phyloP scores from a whole-genome alignment of 2,113 vertebrate genomes.

The Bothrops jararaca region DNA sequence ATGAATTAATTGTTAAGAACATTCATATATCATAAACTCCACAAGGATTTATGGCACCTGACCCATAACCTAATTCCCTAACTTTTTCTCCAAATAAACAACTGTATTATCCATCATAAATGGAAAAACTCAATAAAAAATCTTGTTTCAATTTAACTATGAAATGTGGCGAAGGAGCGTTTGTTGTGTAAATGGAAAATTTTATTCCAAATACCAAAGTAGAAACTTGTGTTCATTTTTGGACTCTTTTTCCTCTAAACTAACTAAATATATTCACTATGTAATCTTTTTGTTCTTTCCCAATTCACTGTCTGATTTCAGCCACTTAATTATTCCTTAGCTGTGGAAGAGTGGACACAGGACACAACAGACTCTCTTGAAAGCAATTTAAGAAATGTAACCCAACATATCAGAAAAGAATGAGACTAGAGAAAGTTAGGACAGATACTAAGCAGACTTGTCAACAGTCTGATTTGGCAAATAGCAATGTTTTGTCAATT shows the following conservation, averaged over 20 bases:
- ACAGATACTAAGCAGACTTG: background rate
- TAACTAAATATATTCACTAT: background rate
- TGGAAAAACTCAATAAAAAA: background rate
- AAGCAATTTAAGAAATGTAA: background rate
- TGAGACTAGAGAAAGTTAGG: background rate
- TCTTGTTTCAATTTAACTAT: background rate
- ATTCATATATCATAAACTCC: background rate
- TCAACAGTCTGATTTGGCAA: background rate
- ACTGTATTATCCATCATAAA: background rate
- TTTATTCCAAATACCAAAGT: background rate
- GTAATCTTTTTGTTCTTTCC: background rate
- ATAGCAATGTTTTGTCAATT: background rate
- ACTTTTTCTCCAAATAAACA: background rate
- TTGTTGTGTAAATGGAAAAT: background rate
- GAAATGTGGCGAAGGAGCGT: background rate
- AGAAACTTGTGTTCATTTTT: background rate
- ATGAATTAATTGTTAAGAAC: background rate
- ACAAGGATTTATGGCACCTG: background rate
- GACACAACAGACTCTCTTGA: background rate
- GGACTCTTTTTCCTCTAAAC: background rate
- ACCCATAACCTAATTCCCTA: background rate
- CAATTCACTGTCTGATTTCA: background rate
- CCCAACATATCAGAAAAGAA: background rate
- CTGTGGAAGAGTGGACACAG: background rate
- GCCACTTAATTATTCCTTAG: background rate